Conservation (phyloP, 1,140 invertebrate genomes). For the Carcinoscorpius rotundicauda region DNA sequence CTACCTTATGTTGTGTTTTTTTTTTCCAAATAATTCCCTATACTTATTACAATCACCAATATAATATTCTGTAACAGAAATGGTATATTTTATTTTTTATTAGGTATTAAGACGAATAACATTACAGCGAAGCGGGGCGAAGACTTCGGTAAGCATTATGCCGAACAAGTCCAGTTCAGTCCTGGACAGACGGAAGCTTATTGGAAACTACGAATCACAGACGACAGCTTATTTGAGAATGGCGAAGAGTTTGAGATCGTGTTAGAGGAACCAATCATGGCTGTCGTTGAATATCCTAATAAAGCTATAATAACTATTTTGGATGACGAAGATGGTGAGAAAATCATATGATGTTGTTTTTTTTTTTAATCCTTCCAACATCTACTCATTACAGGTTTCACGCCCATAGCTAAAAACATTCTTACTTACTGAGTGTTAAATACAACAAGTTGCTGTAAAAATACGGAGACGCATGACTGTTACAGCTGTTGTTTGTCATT, state of each 20-base stretch:
- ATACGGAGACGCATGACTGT: too few relatives aligned
- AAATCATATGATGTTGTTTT: too few relatives aligned
- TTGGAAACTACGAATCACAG: constrained; percentile 31
- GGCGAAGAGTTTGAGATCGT: constrained; percentile 29
- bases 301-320: constrained; percentile 29
- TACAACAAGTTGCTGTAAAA: too few relatives aligned
- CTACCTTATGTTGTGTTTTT: too few relatives aligned
- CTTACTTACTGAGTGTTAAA: too few relatives aligned
- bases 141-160: constrained; percentile 30
- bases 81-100: not conserved
- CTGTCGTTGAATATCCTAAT: constrained; percentile 29
- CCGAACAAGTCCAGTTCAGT: constrained; percentile 36
- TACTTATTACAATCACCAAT: too few relatives aligned
- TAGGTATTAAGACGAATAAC: constrained; percentile 28
- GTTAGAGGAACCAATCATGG: constrained; percentile 32
- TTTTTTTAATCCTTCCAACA: too few relatives aligned
- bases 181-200: constrained; percentile 34
- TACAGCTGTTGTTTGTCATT: too few relatives aligned
- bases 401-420: too few relatives aligned
- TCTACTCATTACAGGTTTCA: too few relatives aligned
- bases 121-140: constrained; percentile 29
- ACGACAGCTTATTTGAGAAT: constrained; percentile 32
- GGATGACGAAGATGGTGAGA: constrained; percentile 35
- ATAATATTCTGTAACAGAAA: too few relatives aligned
- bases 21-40: too few relatives aligned